These are phyloP conservation scores for Falcaria lacertinaria DNA, from an alignment of 2,888 invertebrate species.

Conservation along the genomic window DNA sequence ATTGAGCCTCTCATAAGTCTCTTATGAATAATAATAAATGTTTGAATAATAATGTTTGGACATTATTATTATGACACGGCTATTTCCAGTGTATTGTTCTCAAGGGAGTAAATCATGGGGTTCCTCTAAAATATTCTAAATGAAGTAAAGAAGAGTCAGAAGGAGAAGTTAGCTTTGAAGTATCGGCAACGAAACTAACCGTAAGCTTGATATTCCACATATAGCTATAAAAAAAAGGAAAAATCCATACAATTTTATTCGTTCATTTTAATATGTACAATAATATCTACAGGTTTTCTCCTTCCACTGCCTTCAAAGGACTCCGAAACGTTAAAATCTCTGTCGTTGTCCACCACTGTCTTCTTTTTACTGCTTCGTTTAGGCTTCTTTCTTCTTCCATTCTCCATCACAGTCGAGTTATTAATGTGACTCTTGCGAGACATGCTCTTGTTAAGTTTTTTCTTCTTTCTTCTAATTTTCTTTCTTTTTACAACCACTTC, in stretches of 20 bases:
- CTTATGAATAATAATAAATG: too few relatives aligned
- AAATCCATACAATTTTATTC: constrained; percentile 16
- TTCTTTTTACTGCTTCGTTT: constrained; percentile 3
- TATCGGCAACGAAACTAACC: too few relatives aligned
- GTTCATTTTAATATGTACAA: constrained; percentile 52
- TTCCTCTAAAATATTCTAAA: too few relatives aligned
- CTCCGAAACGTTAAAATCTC: constrained; percentile 7
- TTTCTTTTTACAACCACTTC: constrained; percentile 10
- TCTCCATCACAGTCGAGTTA: background rate
- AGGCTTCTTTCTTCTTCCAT: background rate
- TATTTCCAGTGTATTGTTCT: too few relatives aligned
- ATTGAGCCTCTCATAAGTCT: too few relatives aligned
- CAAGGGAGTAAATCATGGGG: too few relatives aligned
- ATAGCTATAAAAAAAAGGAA: constrained; percentile 8
- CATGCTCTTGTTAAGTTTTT: constrained; percentile 2
- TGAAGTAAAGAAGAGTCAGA: too few relatives aligned
- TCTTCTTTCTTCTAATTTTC: constrained; percentile 6
- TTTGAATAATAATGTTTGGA: too few relatives aligned
- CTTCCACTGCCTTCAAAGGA: background rate
- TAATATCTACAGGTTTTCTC: constrained; percentile 42
- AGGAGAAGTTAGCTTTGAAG: too few relatives aligned
- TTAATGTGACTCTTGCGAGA: background rate
- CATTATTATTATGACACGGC: too few relatives aligned
- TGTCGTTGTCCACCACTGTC: constrained; percentile 3
- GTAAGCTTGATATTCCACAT: background rate